A percentile compares a stretch with the other conserved stretches of the same genome.
Evolutionary conservation across 2,888 invertebrate species (phyloP).

Genomic region (Craniophora ligustri): DNA sequence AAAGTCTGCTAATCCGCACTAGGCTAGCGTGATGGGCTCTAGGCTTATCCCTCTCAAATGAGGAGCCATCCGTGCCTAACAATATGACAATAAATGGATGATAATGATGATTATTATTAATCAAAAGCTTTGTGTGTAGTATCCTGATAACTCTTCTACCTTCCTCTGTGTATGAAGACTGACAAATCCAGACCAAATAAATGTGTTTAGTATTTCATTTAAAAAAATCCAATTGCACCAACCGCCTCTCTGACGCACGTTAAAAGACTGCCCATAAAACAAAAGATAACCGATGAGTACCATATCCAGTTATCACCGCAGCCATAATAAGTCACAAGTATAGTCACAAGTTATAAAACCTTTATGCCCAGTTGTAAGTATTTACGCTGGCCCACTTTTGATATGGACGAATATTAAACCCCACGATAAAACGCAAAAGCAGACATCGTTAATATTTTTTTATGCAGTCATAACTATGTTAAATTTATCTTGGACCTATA

Average conservation of each 20-base stretch:
- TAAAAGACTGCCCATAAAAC: slow-evolving; percentile 12
- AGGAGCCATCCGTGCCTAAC: no score
- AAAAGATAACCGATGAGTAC: slow-evolving; percentile 15
- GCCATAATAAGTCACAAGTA: slow-evolving; percentile 16
- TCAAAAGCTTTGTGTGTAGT: no score
- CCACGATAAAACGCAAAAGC: slow-evolving; percentile 61
- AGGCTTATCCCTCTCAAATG: no score
- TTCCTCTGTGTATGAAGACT: no score
- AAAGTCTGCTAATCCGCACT: no score
- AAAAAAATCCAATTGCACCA: background rate
- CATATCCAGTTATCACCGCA: slow-evolving; percentile 2
- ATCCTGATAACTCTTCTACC: no score
- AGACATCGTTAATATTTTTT: slow-evolving; percentile 60
- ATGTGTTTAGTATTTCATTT: no score
- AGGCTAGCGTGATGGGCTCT: no score
- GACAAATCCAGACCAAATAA: no score
- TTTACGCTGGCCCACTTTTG: slow-evolving; percentile 69
- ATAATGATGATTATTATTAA: no score
- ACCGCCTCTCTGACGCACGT: background rate
- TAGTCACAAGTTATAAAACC: slow-evolving; percentile 20
- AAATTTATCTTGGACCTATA: no score
- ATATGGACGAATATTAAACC: slow-evolving; percentile 57
- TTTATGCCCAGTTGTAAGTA: slow-evolving; percentile 48
- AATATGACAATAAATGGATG: no score
- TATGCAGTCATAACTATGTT: slow-evolving; percentile 34